These are phyloP conservation scores for Melanotaenia boesemani DNA, from an alignment of 2,797 vertebrate species.

Conservation along the genomic window DNA sequence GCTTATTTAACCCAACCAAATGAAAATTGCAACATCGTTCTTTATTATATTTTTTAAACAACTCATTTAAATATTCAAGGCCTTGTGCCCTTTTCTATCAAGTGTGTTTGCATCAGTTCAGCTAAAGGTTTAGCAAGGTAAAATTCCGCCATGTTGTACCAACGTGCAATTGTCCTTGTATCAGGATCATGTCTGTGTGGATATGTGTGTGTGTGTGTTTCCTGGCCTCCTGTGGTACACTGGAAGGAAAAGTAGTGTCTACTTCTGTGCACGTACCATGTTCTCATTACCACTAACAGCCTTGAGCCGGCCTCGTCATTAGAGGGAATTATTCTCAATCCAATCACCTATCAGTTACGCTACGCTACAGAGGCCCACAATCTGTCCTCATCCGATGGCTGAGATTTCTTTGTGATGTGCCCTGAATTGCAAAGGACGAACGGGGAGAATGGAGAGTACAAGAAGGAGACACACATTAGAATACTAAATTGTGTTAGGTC, in stretches of 20 bases:
- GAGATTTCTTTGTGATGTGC: slow-evolving; percentile 68
- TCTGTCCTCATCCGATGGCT: slow-evolving; percentile 71
- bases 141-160: slow-evolving; percentile 9
- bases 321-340: slow-evolving; percentile 81
- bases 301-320: slow-evolving; percentile 81
- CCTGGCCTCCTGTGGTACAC: slow-evolving; percentile 52
- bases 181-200: slow-evolving; percentile 34
- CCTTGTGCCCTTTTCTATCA: slow-evolving; percentile 5
- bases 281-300: slow-evolving; percentile 83
- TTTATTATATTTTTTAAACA: slow-evolving; percentile 12
- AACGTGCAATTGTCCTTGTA: slow-evolving; percentile 48
- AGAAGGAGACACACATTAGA: slow-evolving; percentile 1
- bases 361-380: slow-evolving; percentile 70
- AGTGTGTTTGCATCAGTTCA: slow-evolving; percentile 5
- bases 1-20: slow-evolving; percentile 5
- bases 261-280: slow-evolving; percentile 70
- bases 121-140: slow-evolving; percentile 19
- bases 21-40: slow-evolving; percentile 8
- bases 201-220: slow-evolving; percentile 34
- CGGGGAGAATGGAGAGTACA: slow-evolving; percentile 16
- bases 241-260: slow-evolving; percentile 60
- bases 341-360: slow-evolving; percentile 79
- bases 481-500: slow-evolving; percentile 6
- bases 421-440: slow-evolving; percentile 68
- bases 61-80: neutral